phyloP scores from a whole-genome alignment of 1,140 invertebrate genomes.

The Sinonovacula constricta region DNA sequence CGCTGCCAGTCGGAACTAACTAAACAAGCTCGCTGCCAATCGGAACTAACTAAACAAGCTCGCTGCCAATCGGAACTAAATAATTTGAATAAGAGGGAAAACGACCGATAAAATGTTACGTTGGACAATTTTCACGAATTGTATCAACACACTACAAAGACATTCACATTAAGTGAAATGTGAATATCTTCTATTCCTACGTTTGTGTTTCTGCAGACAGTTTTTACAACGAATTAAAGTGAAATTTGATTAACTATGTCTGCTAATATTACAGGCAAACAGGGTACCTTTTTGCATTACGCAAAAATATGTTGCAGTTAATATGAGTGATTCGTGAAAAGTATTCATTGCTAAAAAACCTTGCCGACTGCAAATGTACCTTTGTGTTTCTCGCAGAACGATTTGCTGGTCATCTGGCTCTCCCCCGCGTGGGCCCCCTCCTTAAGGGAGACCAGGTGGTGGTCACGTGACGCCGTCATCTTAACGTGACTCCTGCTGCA shows the following conservation, averaged over 20 bases:
- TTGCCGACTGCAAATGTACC: constrained; percentile 5
- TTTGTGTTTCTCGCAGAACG: constrained; percentile 48
- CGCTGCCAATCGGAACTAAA: no score
- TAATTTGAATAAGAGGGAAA: no score
- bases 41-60: no score
- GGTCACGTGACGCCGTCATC: constrained; percentile 48
- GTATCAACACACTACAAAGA: no score
- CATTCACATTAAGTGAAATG: no score
- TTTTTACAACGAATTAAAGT: not conserved
- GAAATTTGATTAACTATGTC: not conserved
- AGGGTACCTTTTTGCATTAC: not conserved
- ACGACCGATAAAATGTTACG: no score
- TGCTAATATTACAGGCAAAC: not conserved
- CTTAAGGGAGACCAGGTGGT: constrained; percentile 42
- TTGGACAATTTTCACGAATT: no score
- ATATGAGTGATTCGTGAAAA: not conserved
- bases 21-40: no score
- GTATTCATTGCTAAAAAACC: not conserved
- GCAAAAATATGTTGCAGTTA: not conserved
- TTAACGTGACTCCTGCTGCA: constrained; percentile 50
- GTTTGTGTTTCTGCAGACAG: not conserved
- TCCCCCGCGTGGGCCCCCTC: constrained; percentile 38
- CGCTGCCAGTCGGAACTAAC: no score
- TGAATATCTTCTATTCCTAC: no score
- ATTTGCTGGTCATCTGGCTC: constrained; percentile 38